Percentiles rank a stretch among this genome's conserved stretches.
Conservation (phyloP, 92 coral and sea anemone genomes). For the Epizoanthus illoricatus region DNA sequence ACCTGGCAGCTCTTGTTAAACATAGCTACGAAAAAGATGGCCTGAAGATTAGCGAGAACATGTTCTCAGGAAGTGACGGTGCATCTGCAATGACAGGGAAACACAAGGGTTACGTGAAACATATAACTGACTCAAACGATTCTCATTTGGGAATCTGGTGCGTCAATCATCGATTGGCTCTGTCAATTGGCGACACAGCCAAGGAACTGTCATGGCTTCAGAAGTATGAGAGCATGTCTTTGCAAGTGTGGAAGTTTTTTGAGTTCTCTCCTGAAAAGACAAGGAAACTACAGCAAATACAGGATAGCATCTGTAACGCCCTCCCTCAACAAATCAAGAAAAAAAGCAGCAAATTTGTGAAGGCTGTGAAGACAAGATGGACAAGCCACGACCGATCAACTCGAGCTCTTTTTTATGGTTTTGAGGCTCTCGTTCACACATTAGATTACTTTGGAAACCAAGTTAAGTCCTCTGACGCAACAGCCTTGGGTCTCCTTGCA, state of each 20-base stretch:
- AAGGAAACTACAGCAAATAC: slow-evolving; percentile 5
- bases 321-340: background rate
- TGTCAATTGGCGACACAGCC: slow-evolving; percentile 12
- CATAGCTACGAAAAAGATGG: slow-evolving; percentile 14
- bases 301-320: background rate
- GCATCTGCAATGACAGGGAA: slow-evolving; percentile 23
- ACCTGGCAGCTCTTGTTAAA: slow-evolving; percentile 24
- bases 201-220: slow-evolving; percentile 8
- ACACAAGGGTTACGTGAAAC: slow-evolving; percentile 13
- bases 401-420: slow-evolving; percentile 6
- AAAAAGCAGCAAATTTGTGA: slow-evolving; percentile 12
- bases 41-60: slow-evolving; percentile 8
- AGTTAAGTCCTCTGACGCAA: background rate
- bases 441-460: slow-evolving; percentile 12
- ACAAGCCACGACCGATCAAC: slow-evolving; percentile 14
- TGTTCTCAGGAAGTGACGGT: slow-evolving; percentile 33
- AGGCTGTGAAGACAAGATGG: slow-evolving; percentile 20
- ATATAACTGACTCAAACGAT: slow-evolving; percentile 8
- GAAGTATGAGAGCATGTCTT: slow-evolving; percentile 11
- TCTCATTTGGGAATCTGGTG: slow-evolving; percentile 24
- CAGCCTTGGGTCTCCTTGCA: slow-evolving; percentile 18
- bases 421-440: slow-evolving; percentile 13
- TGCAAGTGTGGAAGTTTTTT: slow-evolving; percentile 22
- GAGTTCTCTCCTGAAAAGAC: slow-evolving; percentile 18
- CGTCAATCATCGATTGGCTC: slow-evolving; percentile 16